These are phyloP conservation scores for Araneus ventricosus DNA, from an alignment of 1,140 invertebrate species.

Conservation along the genomic window DNA sequence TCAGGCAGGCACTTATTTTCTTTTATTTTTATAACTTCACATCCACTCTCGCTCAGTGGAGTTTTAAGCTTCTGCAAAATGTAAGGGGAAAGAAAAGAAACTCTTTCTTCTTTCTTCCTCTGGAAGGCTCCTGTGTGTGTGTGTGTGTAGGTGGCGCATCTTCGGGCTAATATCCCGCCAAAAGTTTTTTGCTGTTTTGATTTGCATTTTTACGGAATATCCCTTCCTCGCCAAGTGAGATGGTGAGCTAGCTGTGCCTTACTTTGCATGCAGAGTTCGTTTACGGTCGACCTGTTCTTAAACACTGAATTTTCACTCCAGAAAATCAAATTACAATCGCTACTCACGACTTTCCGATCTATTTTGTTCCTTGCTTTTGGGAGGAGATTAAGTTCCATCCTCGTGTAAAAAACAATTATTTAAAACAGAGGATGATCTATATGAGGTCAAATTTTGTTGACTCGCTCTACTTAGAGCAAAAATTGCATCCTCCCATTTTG, in stretches of 20 bases:
- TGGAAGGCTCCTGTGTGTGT: neutral
- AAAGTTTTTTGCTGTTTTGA: neutral
- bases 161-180: neutral
- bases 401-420: no score
- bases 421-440: no score
- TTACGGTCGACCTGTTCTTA: neutral
- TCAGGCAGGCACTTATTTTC: constrained; percentile 47
- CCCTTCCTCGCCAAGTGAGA: neutral
- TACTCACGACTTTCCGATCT: neutral
- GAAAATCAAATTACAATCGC: constrained; percentile 9
- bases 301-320: neutral
- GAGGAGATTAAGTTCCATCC: neutral
- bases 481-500: no score
- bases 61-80: constrained; percentile 53
- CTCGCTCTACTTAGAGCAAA: no score
- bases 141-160: neutral
- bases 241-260: neutral
- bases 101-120: neutral
- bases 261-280: neutral
- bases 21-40: constrained; percentile 50
- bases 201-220: constrained; percentile 28
- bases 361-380: neutral
- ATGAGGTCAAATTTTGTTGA: no score
- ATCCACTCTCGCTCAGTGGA: neutral
- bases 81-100: neutral